A percentile compares a stretch with the other conserved stretches of the same genome.
phyloP scores from a whole-genome alignment of 2,888 invertebrate genomes.

The Steinernema hermaphroditum region DNA sequence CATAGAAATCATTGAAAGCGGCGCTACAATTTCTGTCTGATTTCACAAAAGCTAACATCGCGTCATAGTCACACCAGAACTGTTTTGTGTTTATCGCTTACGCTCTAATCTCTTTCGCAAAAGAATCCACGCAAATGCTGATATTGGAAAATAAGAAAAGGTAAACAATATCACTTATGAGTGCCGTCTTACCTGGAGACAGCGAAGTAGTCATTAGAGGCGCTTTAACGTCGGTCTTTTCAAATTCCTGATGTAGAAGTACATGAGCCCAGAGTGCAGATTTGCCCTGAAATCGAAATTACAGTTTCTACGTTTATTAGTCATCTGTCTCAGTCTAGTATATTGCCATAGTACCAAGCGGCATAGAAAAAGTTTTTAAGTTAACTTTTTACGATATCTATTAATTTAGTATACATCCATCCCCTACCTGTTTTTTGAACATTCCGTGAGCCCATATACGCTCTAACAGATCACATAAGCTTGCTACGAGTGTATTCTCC shows the following conservation, averaged over 20 bases:
- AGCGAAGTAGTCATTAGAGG: conserved; percentile 62
- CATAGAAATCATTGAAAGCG: background rate
- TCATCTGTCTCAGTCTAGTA: too few relatives aligned
- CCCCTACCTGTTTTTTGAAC: conserved; percentile 80
- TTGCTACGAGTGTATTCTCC: conserved; percentile 93
- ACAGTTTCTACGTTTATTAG: background rate
- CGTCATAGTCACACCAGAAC: conserved; percentile 20
- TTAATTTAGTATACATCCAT: background rate
- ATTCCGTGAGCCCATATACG: conserved; percentile 96
- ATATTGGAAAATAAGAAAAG: conserved; percentile 36
- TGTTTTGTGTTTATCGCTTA: conserved; percentile 68
- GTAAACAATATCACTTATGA: too few relatives aligned
- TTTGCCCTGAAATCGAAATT: conserved; percentile 75
- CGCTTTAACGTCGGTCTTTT: conserved; percentile 55
- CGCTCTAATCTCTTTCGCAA: conserved; percentile 87
- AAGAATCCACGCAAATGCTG: conserved; percentile 90
- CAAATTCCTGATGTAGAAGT: conserved; percentile 81
- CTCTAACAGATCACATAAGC: conserved; percentile 92
- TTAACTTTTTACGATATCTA: background rate
- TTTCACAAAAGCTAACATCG: conserved; percentile 30
- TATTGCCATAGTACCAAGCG: too few relatives aligned
- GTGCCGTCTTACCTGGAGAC: conserved; percentile 70
- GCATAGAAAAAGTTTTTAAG: conserved; percentile 12
- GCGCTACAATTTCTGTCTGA: background rate
- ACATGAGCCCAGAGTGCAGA: conserved; percentile 96